Evolutionary conservation across 2,797 vertebrate species (phyloP).

Genomic region (Poecile montanus): DNA sequence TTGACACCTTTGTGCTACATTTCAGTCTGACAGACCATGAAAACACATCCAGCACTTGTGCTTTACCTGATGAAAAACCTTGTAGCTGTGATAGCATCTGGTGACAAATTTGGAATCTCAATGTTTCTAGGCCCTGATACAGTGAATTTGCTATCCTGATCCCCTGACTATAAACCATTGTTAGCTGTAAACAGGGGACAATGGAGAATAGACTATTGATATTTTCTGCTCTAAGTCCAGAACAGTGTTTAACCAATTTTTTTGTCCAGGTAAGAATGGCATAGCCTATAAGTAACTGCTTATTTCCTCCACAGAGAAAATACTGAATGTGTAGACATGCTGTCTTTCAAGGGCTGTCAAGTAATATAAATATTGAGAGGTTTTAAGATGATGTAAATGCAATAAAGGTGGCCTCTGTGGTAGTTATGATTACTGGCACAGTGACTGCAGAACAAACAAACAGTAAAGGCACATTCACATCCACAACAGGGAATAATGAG

Average conservation of each 20-base stretch:
- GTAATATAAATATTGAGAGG: not conserved
- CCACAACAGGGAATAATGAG: not conserved
- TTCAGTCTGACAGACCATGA: slow-evolving; percentile 11
- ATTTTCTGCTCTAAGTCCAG: not conserved
- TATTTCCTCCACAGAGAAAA: slow-evolving; percentile 26
- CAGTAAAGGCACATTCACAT: not conserved
- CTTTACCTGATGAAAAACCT: slow-evolving; percentile 31
- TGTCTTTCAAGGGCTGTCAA: slow-evolving; percentile 1
- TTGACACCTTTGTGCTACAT: not conserved
- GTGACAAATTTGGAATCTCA: not conserved
- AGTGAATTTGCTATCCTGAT: not conserved
- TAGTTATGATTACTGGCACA: not conserved
- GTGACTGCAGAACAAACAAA: not conserved
- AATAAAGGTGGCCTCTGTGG: not conserved
- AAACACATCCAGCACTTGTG: not conserved
- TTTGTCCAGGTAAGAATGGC: not conserved
- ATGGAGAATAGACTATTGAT: not conserved
- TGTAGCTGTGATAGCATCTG: not conserved
- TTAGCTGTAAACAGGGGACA: not conserved
- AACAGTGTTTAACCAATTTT: slow-evolving; percentile 12
- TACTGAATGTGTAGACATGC: not conserved
- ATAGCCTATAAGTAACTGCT: slow-evolving; percentile 7
- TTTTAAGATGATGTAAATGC: slow-evolving; percentile 27
- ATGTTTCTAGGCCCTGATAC: not conserved
- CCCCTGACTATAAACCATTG: not conserved